Evolutionary conservation across 92 coral and sea anemone species (phyloP).

Genomic region (Porites rus): DNA sequence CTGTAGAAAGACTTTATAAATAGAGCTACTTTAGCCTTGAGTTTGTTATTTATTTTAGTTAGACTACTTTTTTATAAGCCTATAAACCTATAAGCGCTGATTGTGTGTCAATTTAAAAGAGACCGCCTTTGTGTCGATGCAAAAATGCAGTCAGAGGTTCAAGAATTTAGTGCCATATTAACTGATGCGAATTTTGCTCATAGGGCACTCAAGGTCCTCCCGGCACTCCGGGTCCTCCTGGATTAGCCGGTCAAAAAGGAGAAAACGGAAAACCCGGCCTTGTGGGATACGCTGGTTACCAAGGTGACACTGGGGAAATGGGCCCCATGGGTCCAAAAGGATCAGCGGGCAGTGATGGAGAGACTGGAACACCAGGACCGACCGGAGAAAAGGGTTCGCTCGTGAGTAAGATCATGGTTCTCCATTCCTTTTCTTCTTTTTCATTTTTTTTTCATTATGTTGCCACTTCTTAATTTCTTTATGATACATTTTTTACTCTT

Average conservation of each 20-base stretch:
- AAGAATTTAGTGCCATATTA: background rate
- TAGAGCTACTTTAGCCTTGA: too few relatives aligned
- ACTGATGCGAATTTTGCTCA: background rate
- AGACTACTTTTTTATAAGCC: too few relatives aligned
- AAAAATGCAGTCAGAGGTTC: too few relatives aligned
- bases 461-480: too few relatives aligned
- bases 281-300: slow-evolving; percentile 62
- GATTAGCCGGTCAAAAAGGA: slow-evolving; percentile 71
- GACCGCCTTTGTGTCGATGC: too few relatives aligned
- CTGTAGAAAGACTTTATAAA: too few relatives aligned
- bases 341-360: slow-evolving; percentile 62
- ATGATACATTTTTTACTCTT: too few relatives aligned
- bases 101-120: too few relatives aligned
- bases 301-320: slow-evolving; percentile 64
- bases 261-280: slow-evolving; percentile 60
- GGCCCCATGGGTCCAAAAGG: slow-evolving; percentile 72
- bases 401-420: slow-evolving; percentile 49
- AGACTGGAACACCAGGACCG: slow-evolving; percentile 52
- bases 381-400: slow-evolving; percentile 72
- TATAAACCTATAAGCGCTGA: too few relatives aligned
- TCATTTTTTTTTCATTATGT: background rate
- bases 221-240: slow-evolving; percentile 73
- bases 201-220: slow-evolving; percentile 68
- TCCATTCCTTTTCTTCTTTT: background rate
- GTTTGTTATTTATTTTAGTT: too few relatives aligned